phyloP scores from a whole-genome alignment of 2,888 invertebrate genomes.

The Dolichopus griseipennis region DNA sequence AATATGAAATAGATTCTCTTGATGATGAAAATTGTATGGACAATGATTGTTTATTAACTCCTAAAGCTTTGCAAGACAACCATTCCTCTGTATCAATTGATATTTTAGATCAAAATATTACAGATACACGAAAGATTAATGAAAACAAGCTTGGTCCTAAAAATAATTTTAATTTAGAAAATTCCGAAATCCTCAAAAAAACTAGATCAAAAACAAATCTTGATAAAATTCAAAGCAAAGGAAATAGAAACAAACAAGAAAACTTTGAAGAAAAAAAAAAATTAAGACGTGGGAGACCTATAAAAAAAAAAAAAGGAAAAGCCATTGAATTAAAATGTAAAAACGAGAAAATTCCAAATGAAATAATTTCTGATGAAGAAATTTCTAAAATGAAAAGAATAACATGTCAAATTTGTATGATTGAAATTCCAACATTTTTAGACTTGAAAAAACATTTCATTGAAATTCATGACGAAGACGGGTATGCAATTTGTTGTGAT shows the following conservation, averaged over 20 bases:
- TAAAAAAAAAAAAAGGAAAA: neutral
- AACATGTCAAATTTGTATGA: slow-evolving; percentile 34
- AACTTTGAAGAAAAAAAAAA: neutral
- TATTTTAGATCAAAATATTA: too few relatives aligned
- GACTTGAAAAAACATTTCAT: slow-evolving; percentile 36
- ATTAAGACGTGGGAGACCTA: neutral
- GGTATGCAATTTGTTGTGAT: slow-evolving; percentile 38
- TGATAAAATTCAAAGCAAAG: neutral
- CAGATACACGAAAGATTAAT: too few relatives aligned
- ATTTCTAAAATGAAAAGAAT: slow-evolving; percentile 18
- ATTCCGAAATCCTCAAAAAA: too few relatives aligned
- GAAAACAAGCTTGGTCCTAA: too few relatives aligned
- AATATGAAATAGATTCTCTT: neutral
- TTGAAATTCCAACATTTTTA: slow-evolving; percentile 32
- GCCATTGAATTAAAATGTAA: neutral
- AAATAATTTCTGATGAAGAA: neutral
- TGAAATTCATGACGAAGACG: slow-evolving; percentile 32
- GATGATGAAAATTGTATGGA: neutral
- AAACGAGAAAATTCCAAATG: neutral
- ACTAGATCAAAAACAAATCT: too few relatives aligned
- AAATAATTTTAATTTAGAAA: too few relatives aligned
- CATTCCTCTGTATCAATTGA: too few relatives aligned
- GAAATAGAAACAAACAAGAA: neutral
- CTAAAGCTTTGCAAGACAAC: neutral
- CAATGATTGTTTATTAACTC: neutral